Percentiles rank a stretch among this genome's conserved stretches.
These are phyloP conservation scores for Agelas oroides DNA, from an alignment of 37 sponge, comb jelly and placozoan species.

Conservation along the genomic window DNA sequence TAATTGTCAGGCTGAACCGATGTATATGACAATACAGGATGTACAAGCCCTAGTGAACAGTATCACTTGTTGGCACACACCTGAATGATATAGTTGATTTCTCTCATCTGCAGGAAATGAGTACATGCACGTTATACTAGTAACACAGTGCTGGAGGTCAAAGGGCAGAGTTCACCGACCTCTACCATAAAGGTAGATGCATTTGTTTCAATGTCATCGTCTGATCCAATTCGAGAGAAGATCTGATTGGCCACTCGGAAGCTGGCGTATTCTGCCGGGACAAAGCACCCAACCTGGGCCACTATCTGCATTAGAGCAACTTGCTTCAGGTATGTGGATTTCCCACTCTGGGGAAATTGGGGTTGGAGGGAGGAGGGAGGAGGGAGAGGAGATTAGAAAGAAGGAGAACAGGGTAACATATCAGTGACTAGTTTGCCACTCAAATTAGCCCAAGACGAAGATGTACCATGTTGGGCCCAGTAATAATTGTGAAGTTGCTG, in stretches of 20 bases:
- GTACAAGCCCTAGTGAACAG: too few relatives aligned
- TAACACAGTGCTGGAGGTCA: too few relatives aligned
- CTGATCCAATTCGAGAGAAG: constrained; percentile 94
- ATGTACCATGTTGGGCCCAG: constrained; percentile 96
- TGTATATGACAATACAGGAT: too few relatives aligned
- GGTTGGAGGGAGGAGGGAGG: not conserved
- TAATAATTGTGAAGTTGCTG: constrained; percentile 88
- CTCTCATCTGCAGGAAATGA: constrained; percentile 82
- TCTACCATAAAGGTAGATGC: constrained; percentile 97
- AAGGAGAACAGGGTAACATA: too few relatives aligned
- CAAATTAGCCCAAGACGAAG: too few relatives aligned
- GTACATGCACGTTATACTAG: too few relatives aligned
- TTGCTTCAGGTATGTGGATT: constrained; percentile 88
- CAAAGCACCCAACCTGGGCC: constrained; percentile 95
- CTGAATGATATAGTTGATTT: constrained; percentile 91
- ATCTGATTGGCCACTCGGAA: constrained; percentile 89
- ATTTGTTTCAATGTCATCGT: constrained; percentile 97
- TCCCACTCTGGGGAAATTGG: constrained; percentile 72
- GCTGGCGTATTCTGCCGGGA: constrained; percentile 96
- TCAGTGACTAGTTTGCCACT: too few relatives aligned
- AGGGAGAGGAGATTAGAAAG: not conserved
- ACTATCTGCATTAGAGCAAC: constrained; percentile 90
- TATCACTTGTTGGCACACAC: constrained; percentile 17
- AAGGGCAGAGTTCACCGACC: constrained; percentile 31
- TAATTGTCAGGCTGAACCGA: not conserved